These are phyloP conservation scores for Eunapius fragilis DNA, from an alignment of 37 sponge, comb jelly and placozoan species.

Conservation along the genomic window DNA sequence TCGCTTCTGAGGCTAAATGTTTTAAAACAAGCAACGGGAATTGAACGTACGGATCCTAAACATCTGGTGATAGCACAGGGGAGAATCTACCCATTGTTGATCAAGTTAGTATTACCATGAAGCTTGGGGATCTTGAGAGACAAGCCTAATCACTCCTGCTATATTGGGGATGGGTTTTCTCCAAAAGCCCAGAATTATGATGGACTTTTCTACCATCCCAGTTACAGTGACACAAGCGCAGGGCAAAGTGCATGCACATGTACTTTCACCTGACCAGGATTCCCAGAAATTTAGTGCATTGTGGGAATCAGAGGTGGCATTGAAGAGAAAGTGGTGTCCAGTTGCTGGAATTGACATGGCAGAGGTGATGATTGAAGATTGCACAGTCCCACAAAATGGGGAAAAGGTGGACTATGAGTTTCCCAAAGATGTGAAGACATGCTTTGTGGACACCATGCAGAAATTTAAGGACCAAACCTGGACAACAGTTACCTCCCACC, in stretches of 20 bases:
- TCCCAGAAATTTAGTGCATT: not conserved
- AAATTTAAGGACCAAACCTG: constrained; percentile 41
- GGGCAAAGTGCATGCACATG: not conserved
- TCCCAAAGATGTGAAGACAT: constrained; percentile 21
- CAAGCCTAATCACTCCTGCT: constrained; percentile 38
- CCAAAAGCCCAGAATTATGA: constrained; percentile 7
- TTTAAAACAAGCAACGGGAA: not conserved
- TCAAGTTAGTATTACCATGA: constrained; percentile 21
- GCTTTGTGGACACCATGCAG: constrained; percentile 1
- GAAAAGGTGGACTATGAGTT: constrained; percentile 14
- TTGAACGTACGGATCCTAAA: not conserved
- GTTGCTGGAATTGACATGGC: constrained; percentile 12
- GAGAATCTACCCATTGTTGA: constrained; percentile 29
- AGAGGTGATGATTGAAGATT: constrained; percentile 38
- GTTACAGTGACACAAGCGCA: not conserved
- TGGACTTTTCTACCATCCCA: constrained; percentile 37
- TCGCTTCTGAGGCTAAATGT: constrained; percentile 29
- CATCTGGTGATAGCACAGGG: constrained; percentile 64
- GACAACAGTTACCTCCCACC: constrained; percentile 32
- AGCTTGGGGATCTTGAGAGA: constrained; percentile 31
- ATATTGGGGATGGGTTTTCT: constrained; percentile 52
- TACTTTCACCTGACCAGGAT: not conserved
- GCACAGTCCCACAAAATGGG: constrained; percentile 32
- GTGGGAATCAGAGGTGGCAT: constrained; percentile 15
- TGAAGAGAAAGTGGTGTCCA: constrained; percentile 39